Evolutionary conservation across 2,797 vertebrate species (phyloP).

Genomic region (Hydrocynus forskahlii): DNA sequence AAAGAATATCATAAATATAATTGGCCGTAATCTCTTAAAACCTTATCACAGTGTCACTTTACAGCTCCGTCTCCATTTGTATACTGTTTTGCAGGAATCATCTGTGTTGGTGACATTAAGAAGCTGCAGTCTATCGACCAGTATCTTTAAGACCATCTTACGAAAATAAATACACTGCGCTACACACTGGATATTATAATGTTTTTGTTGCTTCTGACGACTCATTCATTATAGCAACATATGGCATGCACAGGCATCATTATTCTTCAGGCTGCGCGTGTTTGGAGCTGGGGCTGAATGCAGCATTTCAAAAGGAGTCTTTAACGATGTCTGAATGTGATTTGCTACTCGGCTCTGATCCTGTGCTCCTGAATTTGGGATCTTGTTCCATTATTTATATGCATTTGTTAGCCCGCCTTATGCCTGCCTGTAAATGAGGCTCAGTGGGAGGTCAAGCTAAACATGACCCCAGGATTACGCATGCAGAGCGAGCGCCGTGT

Average conservation of each 20-base stretch:
- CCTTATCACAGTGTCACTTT: background rate
- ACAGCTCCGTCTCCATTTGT: too few species aligned
- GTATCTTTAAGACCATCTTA: background rate
- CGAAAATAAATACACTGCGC: background rate
- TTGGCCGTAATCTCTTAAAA: background rate
- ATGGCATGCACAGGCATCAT: background rate
- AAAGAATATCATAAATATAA: background rate
- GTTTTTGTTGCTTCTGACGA: background rate
- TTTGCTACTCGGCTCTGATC: background rate
- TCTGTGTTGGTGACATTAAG: too few species aligned
- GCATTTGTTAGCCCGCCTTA: slow-evolving; percentile 47
- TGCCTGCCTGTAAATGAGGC: slow-evolving; percentile 51
- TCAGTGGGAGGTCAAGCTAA: slow-evolving; percentile 54
- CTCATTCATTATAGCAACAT: background rate
- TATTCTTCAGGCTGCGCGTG: background rate
- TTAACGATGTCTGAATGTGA: background rate
- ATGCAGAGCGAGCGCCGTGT: slow-evolving; percentile 5
- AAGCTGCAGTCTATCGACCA: background rate
- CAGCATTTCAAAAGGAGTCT: background rate
- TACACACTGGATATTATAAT: background rate
- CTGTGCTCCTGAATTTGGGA: slow-evolving; percentile 33
- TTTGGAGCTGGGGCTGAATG: background rate
- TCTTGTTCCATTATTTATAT: slow-evolving; percentile 55
- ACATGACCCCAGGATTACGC: slow-evolving; percentile 39
- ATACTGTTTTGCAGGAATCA: too few species aligned